Evolutionary conservation across 2,888 invertebrate species (phyloP).

Genomic region (Therioaphis trifolii): DNA sequence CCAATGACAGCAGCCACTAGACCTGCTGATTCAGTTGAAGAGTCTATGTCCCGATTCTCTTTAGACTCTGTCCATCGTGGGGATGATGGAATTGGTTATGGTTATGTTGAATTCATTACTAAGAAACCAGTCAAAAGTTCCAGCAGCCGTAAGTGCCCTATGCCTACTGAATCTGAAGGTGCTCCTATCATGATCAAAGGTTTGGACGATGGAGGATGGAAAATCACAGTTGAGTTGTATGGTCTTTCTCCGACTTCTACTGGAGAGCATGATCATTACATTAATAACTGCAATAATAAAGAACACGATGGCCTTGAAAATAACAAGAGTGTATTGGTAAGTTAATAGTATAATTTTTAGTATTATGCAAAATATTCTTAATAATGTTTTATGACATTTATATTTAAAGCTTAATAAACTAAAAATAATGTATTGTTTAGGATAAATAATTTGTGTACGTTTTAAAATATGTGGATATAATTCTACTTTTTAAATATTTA

Average conservation of each 20-base stretch:
- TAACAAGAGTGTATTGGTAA: conserved; percentile 39
- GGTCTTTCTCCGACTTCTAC: conserved; percentile 17
- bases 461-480: background rate
- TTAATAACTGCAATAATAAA: background rate
- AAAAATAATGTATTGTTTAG: no score
- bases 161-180: conserved; percentile 22
- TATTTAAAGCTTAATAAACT: no score
- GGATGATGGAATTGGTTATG: background rate
- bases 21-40: conserved; percentile 40
- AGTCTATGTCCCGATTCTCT: conserved; percentile 12
- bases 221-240: conserved; percentile 44
- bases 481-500: no score
- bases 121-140: conserved; percentile 1
- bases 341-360: background rate
- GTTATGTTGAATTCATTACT: conserved; percentile 44
- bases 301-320: conserved; percentile 26
- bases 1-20: conserved; percentile 13
- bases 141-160: background rate
- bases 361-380: no score
- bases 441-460: background rate
- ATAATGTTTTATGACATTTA: no score
- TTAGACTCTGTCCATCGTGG: background rate
- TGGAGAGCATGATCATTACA: background rate
- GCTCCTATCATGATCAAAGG: conserved; percentile 26
- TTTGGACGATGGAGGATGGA: conserved; percentile 31